Evolutionary conservation across 2,113 vertebrate genomes (phyloP), one percentile per base, ranked within the genome.

Genomic region (Melanerpes aurifrons): DNA sequence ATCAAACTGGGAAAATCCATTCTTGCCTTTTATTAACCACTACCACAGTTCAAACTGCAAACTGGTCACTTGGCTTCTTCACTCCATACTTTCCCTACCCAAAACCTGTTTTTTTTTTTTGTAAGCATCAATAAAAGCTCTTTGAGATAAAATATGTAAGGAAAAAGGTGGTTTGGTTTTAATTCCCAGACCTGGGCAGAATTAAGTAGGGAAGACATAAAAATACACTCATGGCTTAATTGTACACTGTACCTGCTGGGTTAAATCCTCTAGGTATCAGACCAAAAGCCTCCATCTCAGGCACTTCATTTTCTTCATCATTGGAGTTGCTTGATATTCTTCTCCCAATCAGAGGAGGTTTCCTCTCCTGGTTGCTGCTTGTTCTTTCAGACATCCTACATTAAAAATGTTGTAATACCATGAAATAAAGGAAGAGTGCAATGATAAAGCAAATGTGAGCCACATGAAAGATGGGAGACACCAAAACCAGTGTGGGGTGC

Each of bases 211-310:
- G 59, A 70, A 90, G 84, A 73, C 1, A 4, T 48, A 47, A 84
- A 86, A 87, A 26, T 19, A 71, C 5, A 57, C 57, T 54, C 20
- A 31, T 12, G 5, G 58, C 31, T 82, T 86, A 81, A 84, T 9
- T 56, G 10, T 48, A 58, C n/a, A 67, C 32, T 75, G 92, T 98
- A 99, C 99, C 99, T 96, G 96, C 96, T 67, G 98, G 78, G 57
- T 91, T 97, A 96, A 96, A 83, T 11, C 95, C 98, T 97, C 97
- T 98, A 94, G 70, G 99, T 72, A 98, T 58, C 2, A 98, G 2
- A 3, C 96, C 97, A 82, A 98, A 98, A n/a, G 96, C 82, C 89
- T 99, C 99, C 91, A 98, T 93, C 25, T 98, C 98, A 0, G 98
- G 98, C 24, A 99, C 40, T 0, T 98, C 97, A 1, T 96, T 96